Conservation (phyloP, 1,140 invertebrate genomes). For the Apis laboriosa region DNA sequence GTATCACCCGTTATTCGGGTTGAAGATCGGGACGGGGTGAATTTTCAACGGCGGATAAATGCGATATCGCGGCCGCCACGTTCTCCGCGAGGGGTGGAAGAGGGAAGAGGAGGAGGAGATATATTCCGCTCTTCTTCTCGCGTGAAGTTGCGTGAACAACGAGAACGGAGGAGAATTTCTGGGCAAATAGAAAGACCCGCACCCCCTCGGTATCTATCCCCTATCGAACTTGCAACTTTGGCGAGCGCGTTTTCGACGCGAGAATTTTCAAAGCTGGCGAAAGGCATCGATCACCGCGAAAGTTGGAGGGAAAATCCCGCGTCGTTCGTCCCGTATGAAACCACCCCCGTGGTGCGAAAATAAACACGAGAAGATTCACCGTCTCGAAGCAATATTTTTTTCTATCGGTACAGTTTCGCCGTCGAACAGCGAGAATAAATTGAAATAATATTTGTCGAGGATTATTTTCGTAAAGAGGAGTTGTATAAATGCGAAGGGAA, state of each 20-base stretch:
- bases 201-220: background rate
- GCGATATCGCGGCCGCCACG: slow-evolving; percentile 40
- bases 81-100: background rate
- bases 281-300: slow-evolving; percentile 22
- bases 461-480: background rate
- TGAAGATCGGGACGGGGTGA: background rate
- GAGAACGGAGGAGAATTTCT: slow-evolving; percentile 4
- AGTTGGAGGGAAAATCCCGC: slow-evolving; percentile 20
- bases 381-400: background rate
- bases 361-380: background rate
- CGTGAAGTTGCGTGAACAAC: slow-evolving; percentile 18
- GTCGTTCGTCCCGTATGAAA: background rate
- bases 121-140: background rate
- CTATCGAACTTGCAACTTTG: background rate
- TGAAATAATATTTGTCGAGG: background rate
- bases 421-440: background rate
- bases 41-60: slow-evolving; percentile 42
- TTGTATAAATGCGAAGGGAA: too few relatives aligned
- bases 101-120: too few relatives aligned
- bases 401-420: background rate
- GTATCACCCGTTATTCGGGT: slow-evolving; percentile 8
- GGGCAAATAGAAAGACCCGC: slow-evolving; percentile 47
- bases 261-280: slow-evolving; percentile 30
- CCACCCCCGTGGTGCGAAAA: background rate
- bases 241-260: background rate